phyloP scores from a whole-genome alignment of 2,888 invertebrate species.

The Opisthograptis luteolata region DNA sequence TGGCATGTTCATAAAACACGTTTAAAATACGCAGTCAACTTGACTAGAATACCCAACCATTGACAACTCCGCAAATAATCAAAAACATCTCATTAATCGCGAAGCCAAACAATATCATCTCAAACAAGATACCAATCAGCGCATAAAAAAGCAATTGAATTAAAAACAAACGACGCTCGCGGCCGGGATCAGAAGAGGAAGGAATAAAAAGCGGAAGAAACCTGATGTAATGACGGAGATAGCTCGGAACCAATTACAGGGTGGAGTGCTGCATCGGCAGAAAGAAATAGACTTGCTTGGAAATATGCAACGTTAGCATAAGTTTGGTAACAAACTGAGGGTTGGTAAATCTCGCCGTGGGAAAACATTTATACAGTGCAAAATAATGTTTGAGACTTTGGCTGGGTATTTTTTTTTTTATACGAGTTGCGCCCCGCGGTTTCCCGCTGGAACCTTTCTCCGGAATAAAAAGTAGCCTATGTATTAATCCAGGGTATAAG shows the following conservation, averaged over 20 bases:
- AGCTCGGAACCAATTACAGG: constrained; percentile 81
- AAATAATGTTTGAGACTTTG: too few relatives aligned
- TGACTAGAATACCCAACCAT: background rate
- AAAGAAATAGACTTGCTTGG: constrained; percentile 73
- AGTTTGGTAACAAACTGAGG: constrained; percentile 5
- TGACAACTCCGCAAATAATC: background rate
- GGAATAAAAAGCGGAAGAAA: constrained; percentile 55
- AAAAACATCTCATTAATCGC: constrained; percentile 6
- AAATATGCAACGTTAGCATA: constrained; percentile 67
- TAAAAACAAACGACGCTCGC: constrained; percentile 78
- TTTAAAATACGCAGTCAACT: background rate
- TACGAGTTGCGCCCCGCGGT: too few relatives aligned
- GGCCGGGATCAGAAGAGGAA: constrained; percentile 71
- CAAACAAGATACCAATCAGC: constrained; percentile 20
- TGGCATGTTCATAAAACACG: too few relatives aligned
- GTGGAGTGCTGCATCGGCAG: constrained; percentile 77
- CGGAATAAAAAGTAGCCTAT: too few relatives aligned
- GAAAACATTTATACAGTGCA: background rate
- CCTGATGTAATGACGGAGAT: constrained; percentile 83
- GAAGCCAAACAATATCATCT: constrained; percentile 24
- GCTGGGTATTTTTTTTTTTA: too few relatives aligned
- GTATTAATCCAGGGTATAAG: too few relatives aligned
- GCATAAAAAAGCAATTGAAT: constrained; percentile 76
- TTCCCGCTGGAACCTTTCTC: too few relatives aligned
- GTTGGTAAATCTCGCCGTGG: background rate